Base-by-base conservation (phyloP, 1,140 invertebrate species). In the Vanessa atalanta region DNA sequence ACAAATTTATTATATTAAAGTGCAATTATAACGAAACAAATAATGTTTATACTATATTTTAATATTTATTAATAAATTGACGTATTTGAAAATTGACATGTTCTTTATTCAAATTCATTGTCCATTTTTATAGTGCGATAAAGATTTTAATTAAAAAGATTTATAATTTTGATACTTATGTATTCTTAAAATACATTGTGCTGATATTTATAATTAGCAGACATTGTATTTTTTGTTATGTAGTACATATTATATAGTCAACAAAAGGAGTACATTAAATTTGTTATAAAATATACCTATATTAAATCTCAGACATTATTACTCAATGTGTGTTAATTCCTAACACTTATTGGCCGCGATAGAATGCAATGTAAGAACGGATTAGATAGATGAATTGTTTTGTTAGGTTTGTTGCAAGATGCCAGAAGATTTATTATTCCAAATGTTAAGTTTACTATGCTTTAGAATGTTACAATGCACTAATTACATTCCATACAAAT, bases 321-420 rank as follows among this genome's bases (percentile, higher is more conserved):
- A 8, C 50, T 53, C n/a, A 53, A 15, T 7, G 50, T 53, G 15
- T 53, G 50, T 20, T 53, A 20, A n/a, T 53, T 23, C 68, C 47
- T 70, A 63, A 48, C 16, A 16, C 47, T 47, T 20, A 65, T 48
- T 47, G 43, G 20, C 47, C 47, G n/a, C 63, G 47, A 70, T 70
- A 47, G 48, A 31, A 63, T 16, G 50, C 55, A 61, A 51, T 47
- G 43, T 61, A 50, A 47, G 47, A 43, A 61, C 47, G 57, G 57
- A 70, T 50, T 70, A 70, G 68, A 70, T 71, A 71, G 23, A 53
- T 71, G 47, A 71, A 71, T 71, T 71, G 60, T 71, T 71, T 51
- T 71, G 69, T 71, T 71, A 50, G 51, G 23, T 16, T 71, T n/a
- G 14, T 71, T 53, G 48, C 48, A 37, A 63, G 69, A 70, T 50